phyloP scores from a whole-genome alignment of 2,113 vertebrate genomes.

The Ciconia maguari region DNA sequence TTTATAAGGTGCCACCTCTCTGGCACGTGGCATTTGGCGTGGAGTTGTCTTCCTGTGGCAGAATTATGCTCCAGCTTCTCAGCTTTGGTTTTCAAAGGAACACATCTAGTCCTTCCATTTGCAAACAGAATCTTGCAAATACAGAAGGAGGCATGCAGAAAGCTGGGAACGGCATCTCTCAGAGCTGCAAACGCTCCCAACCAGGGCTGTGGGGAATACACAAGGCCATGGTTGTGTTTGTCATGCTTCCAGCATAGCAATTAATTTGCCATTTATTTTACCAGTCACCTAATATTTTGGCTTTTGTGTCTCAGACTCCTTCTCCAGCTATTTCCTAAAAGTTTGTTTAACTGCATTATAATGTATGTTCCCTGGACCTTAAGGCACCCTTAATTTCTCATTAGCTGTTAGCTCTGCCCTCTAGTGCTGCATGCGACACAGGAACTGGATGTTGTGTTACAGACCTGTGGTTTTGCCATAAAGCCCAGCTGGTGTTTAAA shows the following conservation, averaged over 20 bases:
- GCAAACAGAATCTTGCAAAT: background rate
- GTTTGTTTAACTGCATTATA: background rate
- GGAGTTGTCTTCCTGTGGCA: background rate
- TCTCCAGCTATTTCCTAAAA: background rate
- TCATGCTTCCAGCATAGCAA: background rate
- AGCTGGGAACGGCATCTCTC: accelerated
- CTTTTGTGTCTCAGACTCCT: background rate
- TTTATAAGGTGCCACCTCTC: background rate
- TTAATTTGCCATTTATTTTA: conserved; percentile 10
- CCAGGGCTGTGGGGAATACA: background rate
- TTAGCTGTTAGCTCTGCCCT: conserved; percentile 1
- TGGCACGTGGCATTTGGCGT: background rate
- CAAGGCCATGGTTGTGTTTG: background rate
- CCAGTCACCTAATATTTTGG: background rate
- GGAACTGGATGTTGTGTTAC: background rate
- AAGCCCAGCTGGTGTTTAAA: background rate
- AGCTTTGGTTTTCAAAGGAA: background rate
- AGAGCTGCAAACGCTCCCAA: background rate
- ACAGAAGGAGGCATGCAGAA: background rate
- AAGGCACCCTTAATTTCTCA: background rate
- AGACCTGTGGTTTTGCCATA: background rate
- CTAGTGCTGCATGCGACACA: background rate
- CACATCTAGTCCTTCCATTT: accelerated
- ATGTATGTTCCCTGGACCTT: background rate
- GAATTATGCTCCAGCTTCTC: background rate